Evolutionary conservation across 2,797 vertebrate species (phyloP), one percentile per base, ranked within the genome.

Genomic region (Rhynchonycteris naso): DNA sequence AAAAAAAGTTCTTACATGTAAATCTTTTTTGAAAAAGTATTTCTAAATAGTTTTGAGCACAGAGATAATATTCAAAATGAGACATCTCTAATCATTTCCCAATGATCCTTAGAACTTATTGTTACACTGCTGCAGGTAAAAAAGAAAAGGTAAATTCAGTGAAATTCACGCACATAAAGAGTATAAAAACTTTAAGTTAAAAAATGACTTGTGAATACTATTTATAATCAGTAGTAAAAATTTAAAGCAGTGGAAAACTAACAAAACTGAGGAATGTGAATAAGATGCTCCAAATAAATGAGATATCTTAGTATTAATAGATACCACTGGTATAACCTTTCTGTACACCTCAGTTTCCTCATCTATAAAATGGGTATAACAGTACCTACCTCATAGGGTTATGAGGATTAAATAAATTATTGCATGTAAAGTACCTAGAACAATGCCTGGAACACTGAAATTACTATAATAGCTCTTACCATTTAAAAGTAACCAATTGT

Each of bases 1-100:
- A 56, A 71, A 92, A 75, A 83, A 89, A 69, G 65, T 5, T 83
- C 59, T 81, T 81, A 83, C 6, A 47, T 72, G 28, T 78, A 14
- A 71, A 26, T 81, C 8, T 69, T 95, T 87, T 87, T 43, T 93
- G 69, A 58, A 72, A 89, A 96, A 95, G 33, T 54, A 96, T 50
- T 95, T 96, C 87, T 84, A 71, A 78, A 83, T 78, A 28, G 33
- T 61, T 87, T 87, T 90, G 88, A 65, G 22, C 24, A 75, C 47
- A 80, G 24, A 76, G 72, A 72, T n/a, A 87, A 83, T 84, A 75
- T 80, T 61, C 9, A 50, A 72, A 88, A 84, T 47, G 33, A 75
- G 88, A 58, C 14, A 82, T 63, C 38, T 74, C 78, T 84, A 63
- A 84, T 78, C 82, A 14, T 82, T 91, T 95, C 24, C 33, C 80